Evolutionary conservation across 2,888 invertebrate genomes (phyloP).

Genomic region (Lasioglossum villosulum): DNA sequence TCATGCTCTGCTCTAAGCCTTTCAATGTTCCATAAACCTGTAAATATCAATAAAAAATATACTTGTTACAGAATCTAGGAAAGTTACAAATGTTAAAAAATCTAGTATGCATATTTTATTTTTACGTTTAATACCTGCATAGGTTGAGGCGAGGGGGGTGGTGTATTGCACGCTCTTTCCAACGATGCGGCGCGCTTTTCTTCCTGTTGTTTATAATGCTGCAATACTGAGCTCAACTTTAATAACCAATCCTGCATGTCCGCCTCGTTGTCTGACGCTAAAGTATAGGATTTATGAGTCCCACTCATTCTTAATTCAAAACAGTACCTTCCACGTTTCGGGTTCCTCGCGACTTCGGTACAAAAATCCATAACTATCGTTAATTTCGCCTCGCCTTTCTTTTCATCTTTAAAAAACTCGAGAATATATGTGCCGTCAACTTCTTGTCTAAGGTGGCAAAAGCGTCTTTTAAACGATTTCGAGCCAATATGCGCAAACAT

Average conservation of each 20-base stretch:
- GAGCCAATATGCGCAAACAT: constrained; percentile 96
- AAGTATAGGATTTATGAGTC: constrained; percentile 93
- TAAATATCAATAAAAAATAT: constrained; percentile 18
- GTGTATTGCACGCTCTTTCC: constrained; percentile 86
- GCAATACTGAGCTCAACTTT: constrained; percentile 93
- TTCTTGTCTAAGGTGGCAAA: constrained; percentile 95
- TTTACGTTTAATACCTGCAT: constrained; percentile 80
- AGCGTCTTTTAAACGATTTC: constrained; percentile 96
- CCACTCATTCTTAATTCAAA: constrained; percentile 95
- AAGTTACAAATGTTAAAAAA: neutral
- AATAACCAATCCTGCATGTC: constrained; percentile 94
- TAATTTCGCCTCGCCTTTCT: constrained; percentile 95
- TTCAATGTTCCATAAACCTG: constrained; percentile 92
- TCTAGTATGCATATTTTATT: neutral
- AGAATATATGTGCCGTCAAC: constrained; percentile 96
- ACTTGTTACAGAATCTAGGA: neutral
- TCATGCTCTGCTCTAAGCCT: constrained; percentile 96
- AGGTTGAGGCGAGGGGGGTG: constrained; percentile 87
- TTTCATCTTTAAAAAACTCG: constrained; percentile 97
- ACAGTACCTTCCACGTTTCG: constrained; percentile 93
- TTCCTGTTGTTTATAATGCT: constrained; percentile 92
- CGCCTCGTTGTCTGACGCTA: constrained; percentile 94
- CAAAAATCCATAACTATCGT: constrained; percentile 98
- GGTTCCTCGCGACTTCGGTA: constrained; percentile 94
- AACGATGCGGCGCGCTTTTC: constrained; percentile 90